phyloP scores from a whole-genome alignment of 2,888 invertebrate species.

The Schizaphis graminum region DNA sequence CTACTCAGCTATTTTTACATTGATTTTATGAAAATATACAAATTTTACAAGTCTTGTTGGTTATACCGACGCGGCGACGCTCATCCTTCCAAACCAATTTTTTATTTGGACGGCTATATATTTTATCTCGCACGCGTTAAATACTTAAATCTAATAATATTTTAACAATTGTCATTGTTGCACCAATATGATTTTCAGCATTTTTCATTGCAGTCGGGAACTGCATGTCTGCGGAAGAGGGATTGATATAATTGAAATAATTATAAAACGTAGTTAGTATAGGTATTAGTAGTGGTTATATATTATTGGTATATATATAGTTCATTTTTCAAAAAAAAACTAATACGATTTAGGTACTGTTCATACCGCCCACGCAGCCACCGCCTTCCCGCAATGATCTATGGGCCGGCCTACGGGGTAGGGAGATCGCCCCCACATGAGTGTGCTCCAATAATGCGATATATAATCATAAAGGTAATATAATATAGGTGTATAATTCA shows the following conservation, averaged over 20 bases:
- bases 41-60: neutral
- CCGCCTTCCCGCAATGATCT: neutral
- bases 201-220: neutral
- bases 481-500: neutral
- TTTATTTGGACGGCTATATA: neutral
- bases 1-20: neutral
- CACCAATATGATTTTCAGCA: neutral
- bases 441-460: neutral
- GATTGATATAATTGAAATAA: neutral
- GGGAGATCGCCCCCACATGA: neutral
- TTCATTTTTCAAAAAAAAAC: neutral
- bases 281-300: neutral
- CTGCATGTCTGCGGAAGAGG: too few relatives aligned
- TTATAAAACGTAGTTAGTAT: neutral
- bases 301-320: neutral
- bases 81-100: neutral
- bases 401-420: constrained; percentile 14
- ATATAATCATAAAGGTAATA: neutral
- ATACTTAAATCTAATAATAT: neutral
- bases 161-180: neutral
- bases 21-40: neutral
- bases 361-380: neutral
- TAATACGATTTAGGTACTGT: neutral
- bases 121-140: neutral
- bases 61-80: neutral